Evolutionary conservation across 2,113 vertebrate genomes (phyloP), one percentile per base, ranked within the genome.

Genomic region (Fregetta grallaria): DNA sequence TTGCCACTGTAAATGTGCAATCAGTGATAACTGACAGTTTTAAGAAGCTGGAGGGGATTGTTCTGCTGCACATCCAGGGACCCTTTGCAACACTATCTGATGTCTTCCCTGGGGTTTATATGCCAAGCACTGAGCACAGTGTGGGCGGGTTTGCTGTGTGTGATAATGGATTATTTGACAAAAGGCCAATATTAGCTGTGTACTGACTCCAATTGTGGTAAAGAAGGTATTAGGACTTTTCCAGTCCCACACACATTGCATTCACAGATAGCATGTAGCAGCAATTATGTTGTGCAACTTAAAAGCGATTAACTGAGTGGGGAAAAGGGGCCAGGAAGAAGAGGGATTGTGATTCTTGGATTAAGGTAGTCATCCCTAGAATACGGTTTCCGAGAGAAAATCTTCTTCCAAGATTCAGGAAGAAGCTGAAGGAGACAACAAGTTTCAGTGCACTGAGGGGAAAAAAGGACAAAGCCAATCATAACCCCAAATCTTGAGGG

Each of bases 151-250:
- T 68, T 91, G 91, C 66, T 4, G 3, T n/a, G 50, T 5, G 86
- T 91, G 91, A 97, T 96, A 97, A 95, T 94, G 94, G 86, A 75
- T 94, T 68, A 66, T 92, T 85, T 97, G 91, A 97, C 89, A 70
- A 61, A 88, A 85, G 80, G 93, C 95, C 96, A 96, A 38, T 59
- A 11, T 36, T 4, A 72, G 90, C 93, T 94, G 80, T 59, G 85
- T 23, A 92, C 52, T 91, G 88, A 45, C 86, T 95, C 71, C 83
- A 91, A 6, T 44, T 96, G 93, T 86, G 87, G 84, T 78, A 56
- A 94, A 78, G 90, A 96, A 91, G 91, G 71, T 91, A 94, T 92
- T 80, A 94, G 63, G 86, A 90, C 53, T 92, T 91, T 50, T 94
- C 88, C 86, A 96, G 86, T 82, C 87, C 89, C 91, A 95, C 85